Conservation (phyloP, 2,113 vertebrate genomes). For the Plecotus auritus region DNA sequence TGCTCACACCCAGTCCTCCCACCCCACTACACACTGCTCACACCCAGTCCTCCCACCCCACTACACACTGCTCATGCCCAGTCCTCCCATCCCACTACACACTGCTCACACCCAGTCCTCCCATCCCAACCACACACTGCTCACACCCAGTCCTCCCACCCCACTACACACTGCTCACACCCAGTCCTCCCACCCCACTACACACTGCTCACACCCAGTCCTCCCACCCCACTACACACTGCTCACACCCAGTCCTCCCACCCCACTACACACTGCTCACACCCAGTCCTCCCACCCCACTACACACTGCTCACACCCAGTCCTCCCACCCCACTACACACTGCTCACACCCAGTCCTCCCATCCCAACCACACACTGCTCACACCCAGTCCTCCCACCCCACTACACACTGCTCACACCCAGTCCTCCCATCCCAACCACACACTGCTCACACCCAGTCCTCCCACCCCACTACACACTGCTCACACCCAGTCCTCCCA, state of each 20-base stretch:
- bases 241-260: too few species aligned
- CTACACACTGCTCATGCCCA: rapidly evolving
- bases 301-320: not conserved
- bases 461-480: not conserved
- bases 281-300: too few species aligned
- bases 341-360: rapidly evolving
- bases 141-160: not conserved
- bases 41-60: too few species aligned
- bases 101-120: not conserved
- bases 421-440: too few species aligned
- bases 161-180: not conserved
- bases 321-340: not conserved
- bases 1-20: not conserved
- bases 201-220: rapidly evolving
- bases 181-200: too few species aligned
- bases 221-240: not conserved
- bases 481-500: rapidly evolving
- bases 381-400: too few species aligned
- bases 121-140: too few species aligned
- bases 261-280: not conserved
- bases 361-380: not conserved
- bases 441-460: not conserved
- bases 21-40: not conserved
- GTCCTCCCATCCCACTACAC: too few species aligned
- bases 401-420: not conserved